phyloP scores from a whole-genome alignment of 1,140 invertebrate genomes.

The Ptiloglossa arizonensis region DNA sequence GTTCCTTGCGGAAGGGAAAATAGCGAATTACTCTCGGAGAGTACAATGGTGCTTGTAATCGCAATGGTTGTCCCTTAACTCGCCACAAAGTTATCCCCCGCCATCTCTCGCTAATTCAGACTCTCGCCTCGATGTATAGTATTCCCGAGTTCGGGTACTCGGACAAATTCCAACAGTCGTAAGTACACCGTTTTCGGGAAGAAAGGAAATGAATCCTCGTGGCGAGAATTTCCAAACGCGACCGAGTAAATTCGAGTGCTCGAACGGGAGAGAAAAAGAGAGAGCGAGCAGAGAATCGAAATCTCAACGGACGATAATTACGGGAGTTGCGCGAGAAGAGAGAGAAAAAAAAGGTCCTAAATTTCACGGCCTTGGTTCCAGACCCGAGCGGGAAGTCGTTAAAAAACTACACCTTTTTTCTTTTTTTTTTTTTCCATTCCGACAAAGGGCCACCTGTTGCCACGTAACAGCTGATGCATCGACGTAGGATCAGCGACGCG shows the following conservation, averaged over 20 bases:
- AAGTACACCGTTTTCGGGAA: slow-evolving; percentile 21
- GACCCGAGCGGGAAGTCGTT: slow-evolving; percentile 17
- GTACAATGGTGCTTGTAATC: too few relatives aligned
- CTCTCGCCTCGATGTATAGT: too few relatives aligned
- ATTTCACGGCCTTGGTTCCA: not conserved
- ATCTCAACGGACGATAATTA: not conserved
- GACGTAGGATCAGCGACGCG: slow-evolving; percentile 38
- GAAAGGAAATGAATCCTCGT: slow-evolving; percentile 19
- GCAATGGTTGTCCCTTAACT: too few relatives aligned
- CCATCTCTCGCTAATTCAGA: too few relatives aligned
- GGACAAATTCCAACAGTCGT: too few relatives aligned
- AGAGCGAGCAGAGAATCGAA: slow-evolving; percentile 3
- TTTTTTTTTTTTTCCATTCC: slow-evolving; percentile 50
- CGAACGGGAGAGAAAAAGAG: not conserved
- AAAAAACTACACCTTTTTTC: slow-evolving; percentile 21
- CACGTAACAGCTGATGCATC: slow-evolving; percentile 50
- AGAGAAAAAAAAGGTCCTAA: not conserved
- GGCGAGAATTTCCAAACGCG: slow-evolving; percentile 10
- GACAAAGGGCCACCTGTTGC: slow-evolving; percentile 64
- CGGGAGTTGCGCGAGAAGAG: not conserved
- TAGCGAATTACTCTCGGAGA: too few relatives aligned
- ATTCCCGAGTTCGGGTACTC: too few relatives aligned
- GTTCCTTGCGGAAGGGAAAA: too few relatives aligned
- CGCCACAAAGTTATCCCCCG: too few relatives aligned
- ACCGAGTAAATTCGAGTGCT: not conserved